These are phyloP conservation scores for Prinia subflava DNA, from an alignment of 2,113 vertebrate genomes.

Conservation along the genomic window DNA sequence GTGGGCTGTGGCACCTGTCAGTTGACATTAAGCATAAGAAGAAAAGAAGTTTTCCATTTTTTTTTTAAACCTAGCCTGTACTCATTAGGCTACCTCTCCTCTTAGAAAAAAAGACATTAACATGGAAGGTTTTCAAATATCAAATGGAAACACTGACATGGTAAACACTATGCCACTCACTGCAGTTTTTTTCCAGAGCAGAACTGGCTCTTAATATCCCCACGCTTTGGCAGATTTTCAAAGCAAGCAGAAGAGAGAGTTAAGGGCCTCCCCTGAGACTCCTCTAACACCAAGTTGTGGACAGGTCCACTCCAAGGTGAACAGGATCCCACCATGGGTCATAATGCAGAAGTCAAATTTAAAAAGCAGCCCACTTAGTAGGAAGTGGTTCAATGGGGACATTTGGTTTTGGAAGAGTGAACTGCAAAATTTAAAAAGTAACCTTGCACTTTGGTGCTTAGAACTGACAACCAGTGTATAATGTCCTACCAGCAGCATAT, in stretches of 20 bases:
- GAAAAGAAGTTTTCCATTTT: neutral
- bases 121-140: neutral
- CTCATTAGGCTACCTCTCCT: neutral
- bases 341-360: neutral
- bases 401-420: neutral
- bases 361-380: neutral
- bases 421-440: neutral
- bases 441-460: neutral
- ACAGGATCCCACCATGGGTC: neutral
- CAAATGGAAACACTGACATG: neutral
- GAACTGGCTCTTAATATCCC: neutral
- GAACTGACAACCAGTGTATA: neutral
- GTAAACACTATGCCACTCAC: neutral
- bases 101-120: neutral
- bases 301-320: neutral
- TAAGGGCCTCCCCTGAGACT: neutral
- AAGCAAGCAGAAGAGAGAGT: neutral
- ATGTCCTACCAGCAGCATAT: constrained; percentile 5
- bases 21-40: neutral
- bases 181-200: constrained; percentile 5
- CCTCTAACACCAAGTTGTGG: neutral
- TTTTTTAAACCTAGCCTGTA: neutral
- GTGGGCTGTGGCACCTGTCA: neutral
- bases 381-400: neutral
- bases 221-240: constrained; percentile 6